Percentiles rank a stretch among this genome's conserved stretches.
Conservation (phyloP, 2,797 vertebrate genomes). For the Gobio occitaniae region DNA sequence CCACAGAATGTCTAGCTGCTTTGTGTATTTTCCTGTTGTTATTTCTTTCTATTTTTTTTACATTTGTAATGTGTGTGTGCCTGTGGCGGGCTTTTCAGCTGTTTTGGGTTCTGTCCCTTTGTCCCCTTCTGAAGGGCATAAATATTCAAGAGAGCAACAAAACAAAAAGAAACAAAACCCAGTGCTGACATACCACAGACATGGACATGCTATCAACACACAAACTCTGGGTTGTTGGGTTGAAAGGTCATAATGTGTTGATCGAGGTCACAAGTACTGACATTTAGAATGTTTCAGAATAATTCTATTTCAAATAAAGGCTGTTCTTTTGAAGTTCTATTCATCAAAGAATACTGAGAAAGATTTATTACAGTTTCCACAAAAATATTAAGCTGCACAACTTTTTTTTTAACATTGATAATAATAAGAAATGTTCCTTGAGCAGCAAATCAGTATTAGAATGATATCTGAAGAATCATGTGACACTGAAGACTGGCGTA, state of each 20-base stretch:
- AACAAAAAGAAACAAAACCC: slow-evolving; percentile 59
- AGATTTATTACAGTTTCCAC: background rate
- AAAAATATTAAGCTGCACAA: background rate
- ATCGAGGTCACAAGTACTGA: background rate
- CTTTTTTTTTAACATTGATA: background rate
- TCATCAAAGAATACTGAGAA: background rate
- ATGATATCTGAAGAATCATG: background rate
- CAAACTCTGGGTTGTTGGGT: background rate
- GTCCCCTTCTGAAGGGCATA: slow-evolving; percentile 60
- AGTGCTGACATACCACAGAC: slow-evolving; percentile 42
- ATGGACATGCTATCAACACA: background rate
- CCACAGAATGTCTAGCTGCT: slow-evolving; percentile 58
- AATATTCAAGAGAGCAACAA: slow-evolving; percentile 63
- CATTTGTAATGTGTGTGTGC: slow-evolving; percentile 46
- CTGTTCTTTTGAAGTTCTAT: background rate
- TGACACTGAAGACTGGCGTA: background rate
- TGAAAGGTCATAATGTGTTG: slow-evolving; percentile 17
- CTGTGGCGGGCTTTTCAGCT: slow-evolving; percentile 56
- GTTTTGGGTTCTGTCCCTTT: slow-evolving; percentile 62
- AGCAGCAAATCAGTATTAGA: background rate
- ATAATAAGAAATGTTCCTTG: background rate
- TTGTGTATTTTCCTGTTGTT: slow-evolving; percentile 51
- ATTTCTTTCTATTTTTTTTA: slow-evolving; percentile 49
- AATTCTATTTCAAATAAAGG: background rate
- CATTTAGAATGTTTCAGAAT: background rate